Evolutionary conservation across 2,797 vertebrate genomes (phyloP).

Genomic region (Amblyopsis hoosieri): DNA sequence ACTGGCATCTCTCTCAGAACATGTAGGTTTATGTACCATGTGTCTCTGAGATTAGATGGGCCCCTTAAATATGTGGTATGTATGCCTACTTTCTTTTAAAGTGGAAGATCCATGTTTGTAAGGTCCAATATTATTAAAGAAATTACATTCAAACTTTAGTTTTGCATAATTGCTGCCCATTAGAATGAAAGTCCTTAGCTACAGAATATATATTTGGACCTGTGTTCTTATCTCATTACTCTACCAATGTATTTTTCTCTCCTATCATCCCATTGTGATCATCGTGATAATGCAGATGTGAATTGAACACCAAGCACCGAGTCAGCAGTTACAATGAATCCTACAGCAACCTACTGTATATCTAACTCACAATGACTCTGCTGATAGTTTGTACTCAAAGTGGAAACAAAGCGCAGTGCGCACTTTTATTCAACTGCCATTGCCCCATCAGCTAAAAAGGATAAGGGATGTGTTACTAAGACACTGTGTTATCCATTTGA

Average conservation of each 20-base stretch:
- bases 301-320: constrained; percentile 6
- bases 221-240: too few species aligned
- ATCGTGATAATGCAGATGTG: constrained; percentile 18
- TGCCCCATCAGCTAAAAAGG: too few species aligned
- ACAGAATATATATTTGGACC: too few species aligned
- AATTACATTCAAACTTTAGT: too few species aligned
- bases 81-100: constrained; percentile 42
- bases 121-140: not conserved
- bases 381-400: constrained; percentile 12
- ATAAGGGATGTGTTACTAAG: not conserved
- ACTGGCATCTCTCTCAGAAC: constrained; percentile 26
- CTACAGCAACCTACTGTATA: not conserved
- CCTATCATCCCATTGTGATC: constrained; percentile 18
- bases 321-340: constrained; percentile 14
- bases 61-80: constrained; percentile 64
- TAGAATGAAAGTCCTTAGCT: too few species aligned
- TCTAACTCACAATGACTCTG: constrained; percentile 10
- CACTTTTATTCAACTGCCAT: too few species aligned
- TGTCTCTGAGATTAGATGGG: constrained; percentile 59
- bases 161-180: too few species aligned
- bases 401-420: not conserved
- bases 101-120: not conserved
- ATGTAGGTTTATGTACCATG: constrained; percentile 50
- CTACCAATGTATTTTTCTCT: not conserved
- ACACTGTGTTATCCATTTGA: not conserved